Evolutionary conservation across 1,140 invertebrate genomes (phyloP), one percentile per base, ranked within the genome.

Genomic region (Habropoda laboriosa): DNA sequence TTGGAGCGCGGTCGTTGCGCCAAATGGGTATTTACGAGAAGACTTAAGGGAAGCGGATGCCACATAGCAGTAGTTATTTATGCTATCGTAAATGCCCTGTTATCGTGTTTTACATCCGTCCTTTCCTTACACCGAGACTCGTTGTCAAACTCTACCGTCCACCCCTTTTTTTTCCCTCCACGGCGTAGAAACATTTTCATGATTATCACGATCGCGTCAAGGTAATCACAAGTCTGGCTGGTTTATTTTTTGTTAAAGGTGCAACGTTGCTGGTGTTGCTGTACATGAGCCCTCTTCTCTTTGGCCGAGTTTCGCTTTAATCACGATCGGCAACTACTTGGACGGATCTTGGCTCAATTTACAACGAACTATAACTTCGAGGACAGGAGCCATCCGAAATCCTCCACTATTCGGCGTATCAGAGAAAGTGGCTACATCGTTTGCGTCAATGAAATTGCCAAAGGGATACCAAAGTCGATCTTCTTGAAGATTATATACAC

Each of bases 311-410:
- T 38, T 61, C 60, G 55, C 70, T 77, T 79, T 86, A 86, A 87
- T 80, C 75, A 76, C 57, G 51, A 79, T 77, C 73, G 12, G 60
- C 72, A 55, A 70, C 74, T 61, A 78, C 42, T 66, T 76, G 84
- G 71, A 78, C 60, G 63, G 16, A 55, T 80, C 63, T 74, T 74
- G 84, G 84, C 81, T 87, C 84, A 79, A 83, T 73, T 86, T 83
- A 87, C 85, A 87, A 87, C 85, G 84, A 87, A 87, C 77, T 79
- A 63, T 72, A 80, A 67, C 73, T 76, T 83, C 40, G 71, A 83
- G 74, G 81, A 68, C 66, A 66, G 74, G 63, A 86, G 63, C 77
- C 80, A 80, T 80, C 68, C 40, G 61, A 55, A 74, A 76, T 86
- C 66, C 55, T 49, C 61, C 57, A 58, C 55, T 49, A 71, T 67